These are phyloP conservation scores for Andricus curvator DNA, from an alignment of 2,888 invertebrate genomes.

Conservation along the genomic window DNA sequence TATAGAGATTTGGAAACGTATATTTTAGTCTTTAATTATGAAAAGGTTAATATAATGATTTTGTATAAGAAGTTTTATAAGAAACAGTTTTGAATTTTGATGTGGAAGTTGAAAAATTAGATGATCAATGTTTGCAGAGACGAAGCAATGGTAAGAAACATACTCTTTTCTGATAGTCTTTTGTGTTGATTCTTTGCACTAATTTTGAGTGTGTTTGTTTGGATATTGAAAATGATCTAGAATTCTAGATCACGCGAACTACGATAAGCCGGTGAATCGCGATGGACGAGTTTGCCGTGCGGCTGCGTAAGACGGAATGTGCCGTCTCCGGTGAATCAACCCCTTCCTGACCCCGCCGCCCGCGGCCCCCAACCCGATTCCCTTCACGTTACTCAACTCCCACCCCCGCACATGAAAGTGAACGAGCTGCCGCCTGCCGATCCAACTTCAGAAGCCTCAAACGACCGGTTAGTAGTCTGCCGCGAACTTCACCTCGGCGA, in stretches of 20 bases:
- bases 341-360: conserved; percentile 57
- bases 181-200: not conserved
- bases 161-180: not conserved
- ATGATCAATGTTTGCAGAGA: not conserved
- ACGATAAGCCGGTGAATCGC: conserved; percentile 28
- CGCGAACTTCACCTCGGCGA: conserved; percentile 28
- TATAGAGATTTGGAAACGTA: not conserved
- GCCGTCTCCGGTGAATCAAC: conserved; percentile 68
- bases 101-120: not conserved
- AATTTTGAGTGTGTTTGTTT: conserved; percentile 20
- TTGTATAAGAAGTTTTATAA: too few species aligned
- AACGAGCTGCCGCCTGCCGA: conserved; percentile 4
- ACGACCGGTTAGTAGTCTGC: conserved; percentile 22
- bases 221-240: not conserved
- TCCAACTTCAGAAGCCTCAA: conserved; percentile 34
- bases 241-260: conserved; percentile 46
- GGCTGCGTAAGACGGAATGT: conserved; percentile 70
- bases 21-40: too few species aligned
- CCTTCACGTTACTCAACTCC: conserved; percentile 50
- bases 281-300: conserved; percentile 62
- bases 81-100: too few species aligned
- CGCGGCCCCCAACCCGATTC: conserved; percentile 50
- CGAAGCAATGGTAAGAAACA: not conserved
- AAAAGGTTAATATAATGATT: too few species aligned
- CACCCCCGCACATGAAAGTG: conserved; percentile 35